Percentiles rank a stretch among this genome's conserved stretches.
phyloP scores from a whole-genome alignment of 2,113 vertebrate species.

The Ancistrus triradiatus region DNA sequence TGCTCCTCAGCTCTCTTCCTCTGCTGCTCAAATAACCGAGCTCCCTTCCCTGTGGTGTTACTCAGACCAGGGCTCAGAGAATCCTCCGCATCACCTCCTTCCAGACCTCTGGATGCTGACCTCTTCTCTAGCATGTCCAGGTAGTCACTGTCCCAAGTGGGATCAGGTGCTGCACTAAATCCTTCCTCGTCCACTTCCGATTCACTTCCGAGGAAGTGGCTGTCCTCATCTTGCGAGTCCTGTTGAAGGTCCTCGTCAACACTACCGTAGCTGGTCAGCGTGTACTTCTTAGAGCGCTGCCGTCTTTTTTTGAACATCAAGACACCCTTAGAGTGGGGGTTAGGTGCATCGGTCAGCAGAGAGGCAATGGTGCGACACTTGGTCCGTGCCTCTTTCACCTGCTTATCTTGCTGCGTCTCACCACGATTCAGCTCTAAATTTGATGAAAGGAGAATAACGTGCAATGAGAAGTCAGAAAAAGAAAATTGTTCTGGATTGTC shows the following conservation, averaged over 20 bases:
- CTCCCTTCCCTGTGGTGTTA: constrained; percentile 82
- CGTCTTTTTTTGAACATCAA: constrained; percentile 98
- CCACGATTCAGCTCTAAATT: constrained; percentile 85
- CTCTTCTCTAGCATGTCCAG: constrained; percentile 79
- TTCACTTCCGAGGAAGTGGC: constrained; percentile 88
- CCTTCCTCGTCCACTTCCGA: constrained; percentile 96
- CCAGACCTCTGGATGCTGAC: constrained; percentile 64
- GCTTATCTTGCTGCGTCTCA: constrained; percentile 87
- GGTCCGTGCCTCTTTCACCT: constrained; percentile 91
- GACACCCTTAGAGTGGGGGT: constrained; percentile 96
- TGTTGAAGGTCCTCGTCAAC: constrained; percentile 80
- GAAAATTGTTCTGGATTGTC: too few species aligned
- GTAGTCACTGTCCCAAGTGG: constrained; percentile 92
- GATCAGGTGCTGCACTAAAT: constrained; percentile 81
- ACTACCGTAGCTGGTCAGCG: constrained; percentile 95
- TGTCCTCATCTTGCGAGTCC: constrained; percentile 84
- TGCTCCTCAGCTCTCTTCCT: constrained; percentile 83
- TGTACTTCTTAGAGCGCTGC: constrained; percentile 98
- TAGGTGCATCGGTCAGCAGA: constrained; percentile 91
- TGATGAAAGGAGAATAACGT: neutral
- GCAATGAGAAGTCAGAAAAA: too few species aligned
- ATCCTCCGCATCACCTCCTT: constrained; percentile 52
- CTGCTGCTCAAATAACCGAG: constrained; percentile 90
- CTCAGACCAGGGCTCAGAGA: constrained; percentile 74
- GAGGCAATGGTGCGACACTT: constrained; percentile 95